Conservation (phyloP, 35 echinoderm and acorn worm species). For the Diadema setosum region DNA sequence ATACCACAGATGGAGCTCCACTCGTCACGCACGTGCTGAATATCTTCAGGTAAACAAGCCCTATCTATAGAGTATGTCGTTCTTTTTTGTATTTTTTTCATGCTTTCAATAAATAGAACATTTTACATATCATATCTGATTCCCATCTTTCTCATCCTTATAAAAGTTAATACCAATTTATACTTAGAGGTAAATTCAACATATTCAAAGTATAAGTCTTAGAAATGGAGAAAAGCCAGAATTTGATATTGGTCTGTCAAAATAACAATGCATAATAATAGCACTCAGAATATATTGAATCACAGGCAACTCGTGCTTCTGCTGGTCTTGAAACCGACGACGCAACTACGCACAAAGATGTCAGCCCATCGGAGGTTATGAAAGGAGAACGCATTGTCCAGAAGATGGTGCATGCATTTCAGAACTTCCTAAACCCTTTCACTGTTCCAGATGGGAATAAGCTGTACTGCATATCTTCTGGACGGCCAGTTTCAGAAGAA, state of each 20-base stretch:
- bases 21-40: slow-evolving; percentile 21
- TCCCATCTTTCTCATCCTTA: no score
- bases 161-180: no score
- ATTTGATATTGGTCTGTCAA: no score
- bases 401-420: neutral
- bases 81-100: neutral
- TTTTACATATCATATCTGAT: no score
- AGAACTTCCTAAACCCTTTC: slow-evolving; percentile 22
- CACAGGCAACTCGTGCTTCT: slow-evolving; percentile 20
- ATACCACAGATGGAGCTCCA: slow-evolving; percentile 45
- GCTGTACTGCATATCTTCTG: slow-evolving; percentile 33
- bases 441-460: neutral
- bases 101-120: no score
- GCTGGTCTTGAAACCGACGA: slow-evolving; percentile 9
- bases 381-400: neutral
- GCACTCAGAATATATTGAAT: no score
- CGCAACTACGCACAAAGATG: slow-evolving; percentile 21
- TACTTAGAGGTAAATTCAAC: no score
- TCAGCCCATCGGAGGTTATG: slow-evolving; percentile 3
- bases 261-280: no score
- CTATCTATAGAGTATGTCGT: neutral
- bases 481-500: neutral
- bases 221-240: no score
- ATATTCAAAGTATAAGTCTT: no score
- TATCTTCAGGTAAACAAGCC: slow-evolving; percentile 24